Percentiles rank a stretch among this genome's conserved stretches.
Evolutionary conservation across 2,113 vertebrate genomes (phyloP).

Genomic region (Lichenostomus cassidix): DNA sequence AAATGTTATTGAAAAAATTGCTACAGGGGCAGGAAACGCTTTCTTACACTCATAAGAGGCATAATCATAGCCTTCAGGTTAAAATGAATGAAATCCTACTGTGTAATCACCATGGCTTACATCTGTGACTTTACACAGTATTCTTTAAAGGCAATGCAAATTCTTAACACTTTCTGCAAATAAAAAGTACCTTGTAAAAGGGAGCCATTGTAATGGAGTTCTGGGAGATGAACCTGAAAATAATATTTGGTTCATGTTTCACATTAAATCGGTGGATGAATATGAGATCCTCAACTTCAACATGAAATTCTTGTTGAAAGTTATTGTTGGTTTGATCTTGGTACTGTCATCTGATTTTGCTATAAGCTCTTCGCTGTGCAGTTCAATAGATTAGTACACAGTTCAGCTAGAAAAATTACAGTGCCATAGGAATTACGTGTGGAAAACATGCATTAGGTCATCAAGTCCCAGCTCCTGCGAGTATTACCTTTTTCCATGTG

Average conservation of each 20-base stretch:
- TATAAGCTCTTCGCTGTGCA: neutral
- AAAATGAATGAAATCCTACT: constrained; percentile 52
- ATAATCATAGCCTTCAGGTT: constrained; percentile 55
- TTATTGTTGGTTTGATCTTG: constrained; percentile 7
- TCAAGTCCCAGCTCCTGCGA: neutral
- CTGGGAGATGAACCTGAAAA: constrained; percentile 14
- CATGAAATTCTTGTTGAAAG: neutral
- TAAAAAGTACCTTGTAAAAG: constrained; percentile 8
- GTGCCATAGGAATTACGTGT: neutral
- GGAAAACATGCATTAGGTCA: constrained; percentile 28
- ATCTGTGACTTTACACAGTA: constrained; percentile 33
- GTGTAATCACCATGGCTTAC: constrained; percentile 42
- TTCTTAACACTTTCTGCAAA: constrained; percentile 46
- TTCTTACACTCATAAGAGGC: neutral
- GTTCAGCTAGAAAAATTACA: constrained; percentile 16
- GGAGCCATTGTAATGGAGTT: neutral
- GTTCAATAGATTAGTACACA: neutral
- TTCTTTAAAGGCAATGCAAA: constrained; percentile 38
- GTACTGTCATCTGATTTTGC: neutral
- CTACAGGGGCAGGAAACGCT: constrained; percentile 26
- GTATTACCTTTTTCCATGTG: neutral
- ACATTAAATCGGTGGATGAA: neutral
- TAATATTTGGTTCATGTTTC: constrained; percentile 20
- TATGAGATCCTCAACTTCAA: neutral
- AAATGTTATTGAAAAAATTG: constrained; percentile 31